Base-by-base conservation (phyloP, 2,113 vertebrate species). In the Bufo bufo region DNA sequence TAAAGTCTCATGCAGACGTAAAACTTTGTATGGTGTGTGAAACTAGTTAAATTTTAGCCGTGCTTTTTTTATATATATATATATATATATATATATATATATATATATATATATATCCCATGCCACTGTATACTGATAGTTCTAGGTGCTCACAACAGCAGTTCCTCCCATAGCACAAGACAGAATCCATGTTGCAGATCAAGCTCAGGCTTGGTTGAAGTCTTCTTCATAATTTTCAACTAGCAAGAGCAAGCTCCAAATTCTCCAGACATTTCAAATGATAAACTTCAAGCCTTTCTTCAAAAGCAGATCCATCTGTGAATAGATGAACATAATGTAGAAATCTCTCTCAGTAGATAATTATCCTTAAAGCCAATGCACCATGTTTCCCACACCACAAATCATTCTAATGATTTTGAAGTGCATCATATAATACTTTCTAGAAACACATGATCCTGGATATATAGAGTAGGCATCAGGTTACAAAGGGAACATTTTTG, bases 181-280 rank as follows among this genome's bases (percentile, higher is more conserved):
- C 12, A 20, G 71, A 47, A 74, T 49, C 17, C 16, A 49, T 19
- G 33, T 45, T 14, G 33, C 33, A 47, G 14, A 5, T 23, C 23
- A n/a, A 69, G 66, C 66, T 33, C 9, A 12, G 33, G 13, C 33
- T 72, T 47, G 20, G 6, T 75, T 47, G 2, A 3, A 74, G 52
- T 4, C 45, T 45, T 0, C 4, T 9, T 81, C 14, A 61, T 17
- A 17, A 43, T 17, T 17, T 81, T 81, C 63, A 84, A 50, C 54
- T 85, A n/a, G 69, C 52, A 74, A 99, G 95, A 87, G 97, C 93
- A 58, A 96, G 94, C 0, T 94, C 92, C 13, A 99, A 90, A 88
- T 94, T 98, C 89, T 97, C 96, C 72, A 99, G 96, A 91, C 98
- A 99, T 93, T 96, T 97, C 89, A 97, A 85, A 79, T 97, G 91